Base-by-base conservation (phyloP, 2,888 invertebrate genomes). In the Antitype chi region DNA sequence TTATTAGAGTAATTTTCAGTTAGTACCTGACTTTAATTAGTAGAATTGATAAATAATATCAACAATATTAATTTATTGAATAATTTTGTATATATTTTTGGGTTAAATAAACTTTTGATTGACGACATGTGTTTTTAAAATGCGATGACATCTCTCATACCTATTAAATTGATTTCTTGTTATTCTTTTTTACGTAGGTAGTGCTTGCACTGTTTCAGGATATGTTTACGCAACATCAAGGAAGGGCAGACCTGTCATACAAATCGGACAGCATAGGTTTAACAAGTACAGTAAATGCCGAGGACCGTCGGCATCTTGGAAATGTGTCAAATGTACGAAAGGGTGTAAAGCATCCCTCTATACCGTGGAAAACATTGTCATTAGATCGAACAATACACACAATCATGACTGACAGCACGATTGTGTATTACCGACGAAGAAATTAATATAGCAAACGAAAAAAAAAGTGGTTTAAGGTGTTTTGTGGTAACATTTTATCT, bases 251-350 rank as follows among this genome's bases (percentile, higher is more conserved):
- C 88, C 87, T 62, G 77, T 87, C 13, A 86, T 84, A 13, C 57
- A 59, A 28, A 57, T 88, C 1, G 89, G 89, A 0, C 64, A 72
- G 2, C 85, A 92, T 77, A 82, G 90, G 20, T 93, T 87, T 76
- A 88, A 91, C 76, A 90, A 86, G 70, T 86, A 85, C 68, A 69
- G 75, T 59, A 81, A 76, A 7, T 87, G 81, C 57, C 85, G 62
- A 1, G 89, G 90, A 0, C 63, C 84, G 86, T 89, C 66, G 11
- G 76, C 76, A 43, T 76, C 67, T 59, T 76, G 76, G 77, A 76
- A 70, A 73, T 79, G 66, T 20, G 79, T 79, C 8, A 78, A 71
- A 66, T 55, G 52, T 71, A n/a, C 78, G 23, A 78, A 71, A 71
- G 71, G 71, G 6, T 78, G 78, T 32, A 71, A 57, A 64, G 71